Base-by-base conservation (phyloP, 1,140 invertebrate species). In the Procambarus virginalis region DNA sequence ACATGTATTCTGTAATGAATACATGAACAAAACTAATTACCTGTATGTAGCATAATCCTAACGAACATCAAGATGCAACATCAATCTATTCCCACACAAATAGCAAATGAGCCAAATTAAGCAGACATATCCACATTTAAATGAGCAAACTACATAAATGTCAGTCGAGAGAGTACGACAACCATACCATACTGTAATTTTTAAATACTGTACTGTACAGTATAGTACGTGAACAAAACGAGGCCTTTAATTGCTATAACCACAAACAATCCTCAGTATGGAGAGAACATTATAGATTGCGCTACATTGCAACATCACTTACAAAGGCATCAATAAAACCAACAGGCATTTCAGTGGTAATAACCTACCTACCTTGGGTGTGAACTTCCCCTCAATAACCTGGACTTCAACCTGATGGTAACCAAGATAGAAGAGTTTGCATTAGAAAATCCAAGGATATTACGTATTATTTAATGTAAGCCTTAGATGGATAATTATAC, bases 281-380 rank as follows among this genome's bases (percentile, higher is more conserved):
- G 22, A 73, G 34, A 34, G 4, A 73, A 14, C 22, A 34, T 34
- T 9, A 34, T 64, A 68, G 4, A 73, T 34, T 34, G 34, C 20
- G 10, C 68, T 34, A 73, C 68, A 9, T 34, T 73, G 45, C 49
- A 48, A 49, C 20, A 48, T 49, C 14, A 60, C n/a, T 22, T 12
- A 20, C 9, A 22, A 17, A 34, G 22, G 17, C 48, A 55, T 22
- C 3, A 60, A 22, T 10, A 34, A 60, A 9, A 81, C 79, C 17
- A 81, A 10, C n/a, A n/a, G 51, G 79, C 22, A 58, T 2, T 51
- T 58, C 12, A 78, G 10, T 60, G 4, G 34, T 51, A 58, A 51
- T 51, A 51, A 81, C 79, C 79, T 81, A 81, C 79, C 79, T 81
- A 55, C 79, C 51, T 81, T 58, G 14, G 51, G 79, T n/a, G 22